phyloP scores from a whole-genome alignment of 37 sponge, comb jelly and placozoan genomes.

The Mnemiopsis leidyi region DNA sequence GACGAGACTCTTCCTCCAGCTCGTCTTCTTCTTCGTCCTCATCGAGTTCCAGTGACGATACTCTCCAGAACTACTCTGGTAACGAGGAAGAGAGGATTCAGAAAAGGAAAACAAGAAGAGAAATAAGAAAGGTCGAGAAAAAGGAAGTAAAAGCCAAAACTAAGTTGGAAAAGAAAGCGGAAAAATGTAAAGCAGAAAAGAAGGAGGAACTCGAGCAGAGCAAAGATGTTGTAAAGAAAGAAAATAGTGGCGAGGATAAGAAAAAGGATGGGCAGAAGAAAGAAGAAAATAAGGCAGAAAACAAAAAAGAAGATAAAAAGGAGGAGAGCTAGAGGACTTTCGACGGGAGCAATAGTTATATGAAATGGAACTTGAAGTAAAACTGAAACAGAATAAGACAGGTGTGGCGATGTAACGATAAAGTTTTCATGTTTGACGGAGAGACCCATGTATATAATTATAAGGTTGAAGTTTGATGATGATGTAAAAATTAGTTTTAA shows the following conservation, averaged over 20 bases:
- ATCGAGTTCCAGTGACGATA: not conserved
- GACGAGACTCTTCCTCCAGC: not conserved
- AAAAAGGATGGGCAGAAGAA: not conserved
- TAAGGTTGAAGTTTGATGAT: too few relatives aligned
- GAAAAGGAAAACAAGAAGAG: not conserved
- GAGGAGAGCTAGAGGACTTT: too few relatives aligned
- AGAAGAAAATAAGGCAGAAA: not conserved
- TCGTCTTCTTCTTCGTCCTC: not conserved
- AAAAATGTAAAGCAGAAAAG: not conserved
- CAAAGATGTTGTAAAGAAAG: not conserved
- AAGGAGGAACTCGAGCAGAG: not conserved
- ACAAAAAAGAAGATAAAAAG: too few relatives aligned
- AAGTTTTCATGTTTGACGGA: too few relatives aligned
- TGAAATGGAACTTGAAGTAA: too few relatives aligned
- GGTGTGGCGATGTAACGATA: too few relatives aligned
- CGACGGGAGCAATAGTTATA: too few relatives aligned
- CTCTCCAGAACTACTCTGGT: conserved; percentile 11
- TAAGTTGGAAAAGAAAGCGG: not conserved
- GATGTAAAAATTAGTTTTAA: too few relatives aligned
- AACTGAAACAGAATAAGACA: too few relatives aligned
- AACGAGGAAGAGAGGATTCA: conserved; percentile 23
- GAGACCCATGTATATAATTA: too few relatives aligned
- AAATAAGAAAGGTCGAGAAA: not conserved
- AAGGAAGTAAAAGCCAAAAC: not conserved
- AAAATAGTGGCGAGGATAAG: not conserved